Base-by-base conservation (phyloP, 2,888 invertebrate species). In the Himalopsyche kuldschensis region DNA sequence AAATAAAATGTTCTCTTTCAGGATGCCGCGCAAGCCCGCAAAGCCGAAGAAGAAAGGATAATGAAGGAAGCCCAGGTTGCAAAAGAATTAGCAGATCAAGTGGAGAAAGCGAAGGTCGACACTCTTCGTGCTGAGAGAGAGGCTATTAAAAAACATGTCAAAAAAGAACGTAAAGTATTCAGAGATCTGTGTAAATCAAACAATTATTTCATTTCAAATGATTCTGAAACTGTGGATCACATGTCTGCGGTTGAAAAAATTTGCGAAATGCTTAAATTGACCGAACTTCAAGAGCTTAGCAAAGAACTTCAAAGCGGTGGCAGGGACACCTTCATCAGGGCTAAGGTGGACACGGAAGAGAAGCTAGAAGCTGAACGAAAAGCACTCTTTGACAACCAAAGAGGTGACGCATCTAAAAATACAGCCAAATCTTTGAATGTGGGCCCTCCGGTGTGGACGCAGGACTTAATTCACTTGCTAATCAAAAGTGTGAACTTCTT, bases 401-500 rank as follows among this genome's bases (percentile, higher is more conserved):
- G 82, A 31, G 76, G 27, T n/a, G 84, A 82, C 24, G 32, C 82
- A 5, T 41, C 30, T n/a, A 83, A 84, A 78, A 30, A 76, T 55
- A 24, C 32, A 24, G 88, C 88, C 24, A 92, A 92, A 87, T 92
- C 92, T 85, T 90, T 90, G 10, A 87, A 89, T 4, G 87, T 91
- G 17, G 89, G 90, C 3, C 91, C 93, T 0, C 91, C 93, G 15
- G 93, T 92, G 83, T 99, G 99, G 99, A 93, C 93, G 17, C 94
- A 94, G 79, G 96, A 96, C 84, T 97, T 98, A 89, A 92, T 97
- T 27, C 97, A 97, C 88, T 91, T 97, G 76, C 93, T 99, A 3
- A 98, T 99, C 80, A 99, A 99, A 90, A 98, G 98, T 27, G 98
- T 99, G 0, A 99, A 99, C 90, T 90, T 99, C 4, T 99, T 99